phyloP scores from a whole-genome alignment of 1,140 invertebrate species.

The Galleria mellonella region DNA sequence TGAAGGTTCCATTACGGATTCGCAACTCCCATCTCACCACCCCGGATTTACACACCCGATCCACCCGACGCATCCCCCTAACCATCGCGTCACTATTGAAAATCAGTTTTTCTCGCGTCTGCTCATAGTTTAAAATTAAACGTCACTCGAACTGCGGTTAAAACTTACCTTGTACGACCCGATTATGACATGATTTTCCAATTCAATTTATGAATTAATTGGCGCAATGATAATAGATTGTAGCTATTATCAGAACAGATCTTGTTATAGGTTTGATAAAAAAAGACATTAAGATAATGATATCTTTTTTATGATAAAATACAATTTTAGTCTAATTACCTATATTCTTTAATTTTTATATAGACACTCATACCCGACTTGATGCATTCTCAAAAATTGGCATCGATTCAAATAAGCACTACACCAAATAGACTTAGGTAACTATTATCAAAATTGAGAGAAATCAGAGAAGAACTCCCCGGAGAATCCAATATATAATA shows the following conservation, averaged over 20 bases:
- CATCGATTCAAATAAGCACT: too few relatives aligned
- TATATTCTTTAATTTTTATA: conserved; percentile 34
- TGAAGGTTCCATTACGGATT: conserved; percentile 39
- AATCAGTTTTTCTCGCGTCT: conserved; percentile 60
- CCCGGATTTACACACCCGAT: background rate
- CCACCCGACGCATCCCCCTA: conserved; percentile 30
- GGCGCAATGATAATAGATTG: conserved; percentile 58
- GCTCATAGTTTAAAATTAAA: conserved; percentile 69
- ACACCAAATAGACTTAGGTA: too few relatives aligned
- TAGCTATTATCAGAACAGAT: conserved; percentile 66
- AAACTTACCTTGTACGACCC: conserved; percentile 60
- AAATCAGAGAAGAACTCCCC: too few relatives aligned
- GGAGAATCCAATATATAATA: too few relatives aligned
- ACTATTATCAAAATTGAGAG: too few relatives aligned
- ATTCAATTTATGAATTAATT: conserved; percentile 62
- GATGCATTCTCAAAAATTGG: too few relatives aligned
- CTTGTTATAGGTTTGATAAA: too few relatives aligned
- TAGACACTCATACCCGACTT: conserved; percentile 11
- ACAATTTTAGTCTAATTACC: too few relatives aligned
- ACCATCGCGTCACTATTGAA: conserved; percentile 33
- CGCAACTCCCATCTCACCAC: background rate
- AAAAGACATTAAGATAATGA: too few relatives aligned
- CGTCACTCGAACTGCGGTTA: conserved; percentile 63
- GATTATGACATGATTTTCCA: conserved; percentile 61
- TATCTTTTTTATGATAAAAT: too few relatives aligned